phyloP scores from a whole-genome alignment of 2,113 vertebrate species.

The Labeo catla region DNA sequence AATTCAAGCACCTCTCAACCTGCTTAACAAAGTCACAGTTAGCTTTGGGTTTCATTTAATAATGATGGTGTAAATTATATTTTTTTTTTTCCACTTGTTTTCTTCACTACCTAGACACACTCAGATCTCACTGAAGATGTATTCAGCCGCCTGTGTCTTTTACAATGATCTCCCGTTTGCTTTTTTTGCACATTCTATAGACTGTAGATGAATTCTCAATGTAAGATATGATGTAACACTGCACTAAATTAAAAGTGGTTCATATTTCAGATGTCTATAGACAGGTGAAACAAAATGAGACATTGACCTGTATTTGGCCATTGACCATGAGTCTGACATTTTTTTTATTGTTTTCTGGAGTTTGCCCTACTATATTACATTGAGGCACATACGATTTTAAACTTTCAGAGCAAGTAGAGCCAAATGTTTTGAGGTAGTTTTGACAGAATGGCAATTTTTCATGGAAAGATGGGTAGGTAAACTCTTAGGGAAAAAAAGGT shows the following conservation, averaged over 20 bases:
- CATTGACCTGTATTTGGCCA: neutral
- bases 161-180: neutral
- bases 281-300: neutral
- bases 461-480: neutral
- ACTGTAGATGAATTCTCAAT: neutral
- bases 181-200: neutral
- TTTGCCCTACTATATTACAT: neutral
- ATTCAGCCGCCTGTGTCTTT: neutral
- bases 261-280: neutral
- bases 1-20: slow-evolving; percentile 8
- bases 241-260: neutral
- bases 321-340: neutral
- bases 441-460: neutral
- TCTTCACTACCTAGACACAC: neutral
- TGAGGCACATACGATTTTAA: neutral
- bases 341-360: neutral
- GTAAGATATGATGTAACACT: neutral
- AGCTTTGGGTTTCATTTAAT: neutral
- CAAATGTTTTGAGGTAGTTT: neutral
- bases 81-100: neutral
- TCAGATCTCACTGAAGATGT: neutral
- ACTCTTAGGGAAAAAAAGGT: no score
- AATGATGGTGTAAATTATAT: neutral
- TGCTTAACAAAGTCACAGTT: neutral
- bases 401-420: neutral